Base-by-base conservation (phyloP, 2,888 invertebrate species). In the Hyles lineata region DNA sequence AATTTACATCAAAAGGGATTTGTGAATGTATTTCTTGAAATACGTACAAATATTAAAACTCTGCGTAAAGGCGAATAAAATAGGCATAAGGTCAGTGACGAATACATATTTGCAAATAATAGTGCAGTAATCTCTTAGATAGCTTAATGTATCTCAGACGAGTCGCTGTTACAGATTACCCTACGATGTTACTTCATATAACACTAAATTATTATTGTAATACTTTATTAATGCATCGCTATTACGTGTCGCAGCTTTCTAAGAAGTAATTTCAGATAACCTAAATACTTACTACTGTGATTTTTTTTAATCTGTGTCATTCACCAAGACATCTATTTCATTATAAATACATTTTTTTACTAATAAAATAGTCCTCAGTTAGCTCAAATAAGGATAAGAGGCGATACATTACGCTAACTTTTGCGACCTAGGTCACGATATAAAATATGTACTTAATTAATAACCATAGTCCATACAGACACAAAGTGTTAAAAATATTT, bases 321-420 rank as follows among this genome's bases (percentile, higher is more conserved):
- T 70, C 43, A 67, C 67, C 15, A 23, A 50, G 11, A 63, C 17
- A 50, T 67, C 43, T 63, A 50, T 23, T 67, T 50, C 11, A 15
- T 67, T 50, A 50, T 23, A 7, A 23, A 50, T 67, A 67, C 50
- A 71, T 25, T 15, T 32, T 60, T 43, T 71, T 58, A 70, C 72
- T 76, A 72, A 72, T 70, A 62, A 75, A 63, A 61, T 75, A 76
- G 80, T 73, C 78, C 70, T 78, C 77, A 78, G 80, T 85, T 79
- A 80, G 76, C 72, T 77, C 80, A 83, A 80, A 84, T 80, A 82
- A 81, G 70, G 76, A 84, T 79, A 82, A 79, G 70, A 75, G 78
- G 74, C 43, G 35, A 21, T 6, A 35, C 21, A 21, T 43, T 25
- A 17, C 67, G 17, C 23, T 21, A 50, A 67, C 21, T 21, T 50